Percentiles rank a stretch among this genome's conserved stretches.
Evolutionary conservation across 2,113 vertebrate genomes (phyloP).

Genomic region (Hippocampus barbouri): DNA sequence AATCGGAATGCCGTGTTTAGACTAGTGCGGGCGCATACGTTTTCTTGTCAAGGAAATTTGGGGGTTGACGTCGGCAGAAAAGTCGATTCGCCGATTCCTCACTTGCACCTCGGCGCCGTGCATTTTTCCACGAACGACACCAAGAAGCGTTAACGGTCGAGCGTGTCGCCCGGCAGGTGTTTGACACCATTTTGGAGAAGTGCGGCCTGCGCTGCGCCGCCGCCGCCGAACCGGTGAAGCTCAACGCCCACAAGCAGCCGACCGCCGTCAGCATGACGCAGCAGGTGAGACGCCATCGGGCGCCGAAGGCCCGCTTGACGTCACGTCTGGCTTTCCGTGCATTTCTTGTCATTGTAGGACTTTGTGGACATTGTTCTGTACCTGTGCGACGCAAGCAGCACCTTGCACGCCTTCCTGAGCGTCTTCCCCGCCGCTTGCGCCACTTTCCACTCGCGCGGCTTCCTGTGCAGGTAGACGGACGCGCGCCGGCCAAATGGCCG

Average conservation of each 20-base stretch:
- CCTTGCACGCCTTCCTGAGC: conserved; percentile 90
- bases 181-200: conserved; percentile 80
- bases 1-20: no score
- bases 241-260: conserved; percentile 71
- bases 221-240: conserved; percentile 77
- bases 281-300: conserved; percentile 68
- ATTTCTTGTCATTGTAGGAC: conserved; percentile 69
- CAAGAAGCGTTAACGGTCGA: background rate
- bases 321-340: background rate
- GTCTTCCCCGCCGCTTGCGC: conserved; percentile 85
- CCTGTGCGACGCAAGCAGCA: conserved; percentile 88
- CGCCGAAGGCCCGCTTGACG: background rate
- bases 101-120: no score
- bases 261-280: conserved; percentile 81
- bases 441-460: conserved; percentile 85
- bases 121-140: no score
- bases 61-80: no score
- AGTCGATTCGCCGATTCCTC: no score
- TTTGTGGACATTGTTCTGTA: conserved; percentile 85
- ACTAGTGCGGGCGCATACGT: no score
- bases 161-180: conserved; percentile 72
- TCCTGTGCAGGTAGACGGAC: conserved; percentile 82
- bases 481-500: background rate
- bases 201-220: conserved; percentile 80
- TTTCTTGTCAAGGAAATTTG: no score